Base-by-base conservation (phyloP, 2,113 vertebrate species). In the Dendrocopos noguchii region DNA sequence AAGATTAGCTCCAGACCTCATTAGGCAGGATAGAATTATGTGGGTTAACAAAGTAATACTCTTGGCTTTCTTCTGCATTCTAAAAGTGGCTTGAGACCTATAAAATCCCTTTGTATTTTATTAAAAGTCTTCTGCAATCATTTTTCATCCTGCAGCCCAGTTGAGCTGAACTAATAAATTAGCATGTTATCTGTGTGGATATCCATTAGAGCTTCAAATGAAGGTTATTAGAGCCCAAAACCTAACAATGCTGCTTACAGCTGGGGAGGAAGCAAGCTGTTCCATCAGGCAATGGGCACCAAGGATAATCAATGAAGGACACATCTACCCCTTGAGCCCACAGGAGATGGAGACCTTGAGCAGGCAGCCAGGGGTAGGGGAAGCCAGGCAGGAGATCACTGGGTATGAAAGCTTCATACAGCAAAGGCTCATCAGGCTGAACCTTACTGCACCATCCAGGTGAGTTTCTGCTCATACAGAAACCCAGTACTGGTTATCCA, bases 71-170 rank as follows among this genome's bases (percentile, higher is more conserved):
- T 93, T 90, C 82, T 95, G 94, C 95, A 95, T 97, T 97, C 97
- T 96, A 97, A 97, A 97, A 95, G 93, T 96, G 94, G 93, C 95
- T 96, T 93, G 96, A 97, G 97, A 97, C 97, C 95, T 95, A 96
- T 97, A 94, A 97, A 96, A 96, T 95, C 96, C 94, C 95, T 93
- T 88, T 96, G 93, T 96, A 97, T 97, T 97, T 97, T 96, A 97
- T 97, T 97, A 97, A 94, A 94, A 97, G 92, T 94, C 88, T 97
- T 91, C 80, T 3, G 1, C 74, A 91, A 96, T 96, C 73, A 95
- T 97, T 96, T 97, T 95, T 97, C 95, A 96, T 96, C 93, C 93
- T 64, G 74, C 94, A 93, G 84, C 91, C 95, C 94, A 95, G 81
- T 95, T 96, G 97, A 97, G 93, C 89, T 9, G 87, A 97, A 97